A percentile compares a stretch with the other conserved stretches of the same genome.
Conservation (phyloP, 2,797 vertebrate genomes). For the Chelon labrosus region DNA sequence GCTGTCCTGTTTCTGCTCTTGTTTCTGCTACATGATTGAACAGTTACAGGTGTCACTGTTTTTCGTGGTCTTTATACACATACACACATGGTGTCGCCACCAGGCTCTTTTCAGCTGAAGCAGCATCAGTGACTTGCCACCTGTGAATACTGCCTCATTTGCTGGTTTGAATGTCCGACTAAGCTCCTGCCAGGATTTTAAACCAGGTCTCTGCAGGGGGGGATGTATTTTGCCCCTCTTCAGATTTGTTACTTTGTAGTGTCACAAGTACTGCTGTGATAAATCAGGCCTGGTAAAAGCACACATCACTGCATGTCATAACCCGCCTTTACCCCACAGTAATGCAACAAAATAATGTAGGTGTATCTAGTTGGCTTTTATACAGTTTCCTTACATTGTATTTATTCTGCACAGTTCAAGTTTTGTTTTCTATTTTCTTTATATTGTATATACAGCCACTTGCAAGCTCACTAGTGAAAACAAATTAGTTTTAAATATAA, state of each 20-base stretch:
- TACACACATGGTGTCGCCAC: not conserved
- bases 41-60: not conserved
- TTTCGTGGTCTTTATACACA: conserved; percentile 3
- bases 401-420: too few species aligned
- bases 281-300: not conserved
- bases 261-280: not conserved
- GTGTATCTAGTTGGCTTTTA: too few species aligned
- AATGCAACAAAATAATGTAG: too few species aligned
- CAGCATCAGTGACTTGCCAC: conserved; percentile 4
- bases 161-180: conserved; percentile 24
- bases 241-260: not conserved
- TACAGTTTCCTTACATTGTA: too few species aligned
- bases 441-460: too few species aligned
- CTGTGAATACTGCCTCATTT: conserved; percentile 6
- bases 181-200: conserved; percentile 18
- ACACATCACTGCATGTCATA: not conserved
- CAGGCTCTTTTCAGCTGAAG: conserved; percentile 8
- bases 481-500: not conserved
- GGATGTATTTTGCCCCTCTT: too few species aligned
- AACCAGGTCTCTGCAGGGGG: not conserved
- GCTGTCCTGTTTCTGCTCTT: not conserved
- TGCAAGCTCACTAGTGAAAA: not conserved
- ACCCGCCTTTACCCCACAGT: too few species aligned
- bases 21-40: conserved; percentile 5
- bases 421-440: too few species aligned